Base-by-base conservation (phyloP, 1,140 invertebrate species). In the Heliconius eleuchia region DNA sequence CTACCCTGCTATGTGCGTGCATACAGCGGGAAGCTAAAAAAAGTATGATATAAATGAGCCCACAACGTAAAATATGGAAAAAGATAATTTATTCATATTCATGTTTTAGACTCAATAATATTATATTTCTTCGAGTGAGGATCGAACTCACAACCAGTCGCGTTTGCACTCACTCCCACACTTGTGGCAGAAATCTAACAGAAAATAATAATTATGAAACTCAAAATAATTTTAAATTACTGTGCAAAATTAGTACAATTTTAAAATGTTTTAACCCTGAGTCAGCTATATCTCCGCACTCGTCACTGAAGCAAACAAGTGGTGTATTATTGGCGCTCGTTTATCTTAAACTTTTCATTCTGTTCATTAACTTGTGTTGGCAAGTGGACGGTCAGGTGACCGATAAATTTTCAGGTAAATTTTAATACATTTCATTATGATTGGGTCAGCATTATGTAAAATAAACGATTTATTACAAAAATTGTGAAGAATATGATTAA, bases 331-430 rank as follows among this genome's bases (percentile, higher is more conserved):
- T 72, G 71, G 71, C 52, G 55, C 42, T n/a, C 74, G 50, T 77
- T 80, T 71, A 66, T 80, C 60, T 74, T 39, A 66, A 34, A 76
- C 42, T 76, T 76, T 76, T 72, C 74, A 70, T 39, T 57, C 74
- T 76, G 46, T 72, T 70, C 75, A 73, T 80, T 79, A 82, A 77
- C 77, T 79, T 46, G 66, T 70, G 73, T 87, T 89, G 88, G 87
- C 88, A 88, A 82, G 86, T 85, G 81, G 75, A 74, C 76, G 79
- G 84, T 87, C 87, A 87, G 86, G 82, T 87, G 86, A 87, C 71
- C 73, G 23, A 86, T 91, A 88, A 88, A 86, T 91, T 79, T 60
- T 55, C 82, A 86, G 84, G 83, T 87, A 83, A 84, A 77, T 80
- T 71, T 55, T 39, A 57, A 70, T 13, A 30, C 60, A 76, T 52